A percentile compares a stretch with the other conserved stretches of the same genome.
phyloP scores from a whole-genome alignment of 1,140 invertebrate species.

The Drosophila lini region DNA sequence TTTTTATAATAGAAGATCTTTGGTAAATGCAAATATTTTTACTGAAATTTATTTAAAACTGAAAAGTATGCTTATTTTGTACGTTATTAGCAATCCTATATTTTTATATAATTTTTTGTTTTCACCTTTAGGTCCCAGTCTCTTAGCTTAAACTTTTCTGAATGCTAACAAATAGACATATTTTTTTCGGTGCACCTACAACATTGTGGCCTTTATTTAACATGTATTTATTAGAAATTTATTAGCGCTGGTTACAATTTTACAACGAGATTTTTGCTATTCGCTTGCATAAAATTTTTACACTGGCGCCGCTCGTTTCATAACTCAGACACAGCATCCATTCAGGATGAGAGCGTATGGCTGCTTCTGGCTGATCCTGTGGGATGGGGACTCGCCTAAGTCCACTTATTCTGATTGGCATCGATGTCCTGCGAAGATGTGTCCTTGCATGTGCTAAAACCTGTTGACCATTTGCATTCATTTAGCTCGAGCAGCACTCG shows the following conservation, averaged over 20 bases:
- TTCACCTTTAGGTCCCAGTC: no score
- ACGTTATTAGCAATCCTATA: background rate
- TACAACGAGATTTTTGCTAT: conserved; percentile 60
- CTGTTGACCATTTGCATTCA: conserved; percentile 84
- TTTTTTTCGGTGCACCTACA: conserved; percentile 22
- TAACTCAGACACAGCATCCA: conserved; percentile 74
- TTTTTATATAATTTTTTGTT: background rate
- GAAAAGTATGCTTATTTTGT: background rate
- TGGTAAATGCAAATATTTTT: background rate
- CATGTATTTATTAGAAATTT: conserved; percentile 81
- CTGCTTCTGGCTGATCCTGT: background rate
- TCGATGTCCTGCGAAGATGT: conserved; percentile 35
- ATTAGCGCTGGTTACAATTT: conserved; percentile 63
- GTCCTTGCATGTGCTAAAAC: conserved; percentile 60
- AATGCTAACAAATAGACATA: background rate
- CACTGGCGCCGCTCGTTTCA: conserved; percentile 74
- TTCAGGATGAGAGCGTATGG: conserved; percentile 25
- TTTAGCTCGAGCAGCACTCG: conserved; percentile 37
- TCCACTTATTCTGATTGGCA: conserved; percentile 78
- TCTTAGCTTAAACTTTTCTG: background rate
- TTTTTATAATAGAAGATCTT: background rate
- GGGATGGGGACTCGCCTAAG: conserved; percentile 6
- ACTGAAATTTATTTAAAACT: background rate
- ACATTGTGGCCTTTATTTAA: conserved; percentile 78
- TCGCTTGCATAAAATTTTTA: conserved; percentile 72